These are phyloP conservation scores for Merops nubicus DNA, from an alignment of 2,113 vertebrate species.

Conservation along the genomic window DNA sequence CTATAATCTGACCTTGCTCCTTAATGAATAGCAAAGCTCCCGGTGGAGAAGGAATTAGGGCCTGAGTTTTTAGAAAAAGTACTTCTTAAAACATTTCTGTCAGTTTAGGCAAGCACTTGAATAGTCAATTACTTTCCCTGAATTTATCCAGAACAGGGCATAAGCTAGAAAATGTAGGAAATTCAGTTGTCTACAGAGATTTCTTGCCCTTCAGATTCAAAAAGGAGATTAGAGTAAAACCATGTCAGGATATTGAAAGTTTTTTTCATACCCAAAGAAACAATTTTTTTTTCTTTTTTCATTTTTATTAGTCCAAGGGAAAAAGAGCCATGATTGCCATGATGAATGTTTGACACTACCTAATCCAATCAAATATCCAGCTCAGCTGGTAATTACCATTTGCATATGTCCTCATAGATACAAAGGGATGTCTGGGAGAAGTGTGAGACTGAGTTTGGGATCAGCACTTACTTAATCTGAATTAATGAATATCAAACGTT, in stretches of 20 bases:
- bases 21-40: conserved; percentile 19
- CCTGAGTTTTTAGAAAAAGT: background rate
- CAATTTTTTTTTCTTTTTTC: background rate
- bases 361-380: background rate
- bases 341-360: background rate
- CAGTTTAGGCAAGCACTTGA: background rate
- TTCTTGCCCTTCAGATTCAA: background rate
- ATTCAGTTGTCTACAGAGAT: background rate
- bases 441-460: background rate
- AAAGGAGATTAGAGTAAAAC: background rate
- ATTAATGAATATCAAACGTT: background rate
- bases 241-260: background rate
- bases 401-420: background rate
- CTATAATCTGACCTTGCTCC: background rate
- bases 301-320: background rate
- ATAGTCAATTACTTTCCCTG: background rate
- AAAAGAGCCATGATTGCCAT: background rate
- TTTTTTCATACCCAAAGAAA: background rate
- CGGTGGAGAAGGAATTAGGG: background rate
- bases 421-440: background rate
- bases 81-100: conserved; percentile 20
- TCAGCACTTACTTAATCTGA: background rate
- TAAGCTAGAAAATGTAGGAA: background rate
- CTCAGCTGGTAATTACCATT: background rate
- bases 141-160: background rate